A percentile compares a stretch with the other conserved stretches of the same genome.
These are phyloP conservation scores for Chiloscyllium plagiosum DNA, from an alignment of 2,113 vertebrate species.

Conservation along the genomic window DNA sequence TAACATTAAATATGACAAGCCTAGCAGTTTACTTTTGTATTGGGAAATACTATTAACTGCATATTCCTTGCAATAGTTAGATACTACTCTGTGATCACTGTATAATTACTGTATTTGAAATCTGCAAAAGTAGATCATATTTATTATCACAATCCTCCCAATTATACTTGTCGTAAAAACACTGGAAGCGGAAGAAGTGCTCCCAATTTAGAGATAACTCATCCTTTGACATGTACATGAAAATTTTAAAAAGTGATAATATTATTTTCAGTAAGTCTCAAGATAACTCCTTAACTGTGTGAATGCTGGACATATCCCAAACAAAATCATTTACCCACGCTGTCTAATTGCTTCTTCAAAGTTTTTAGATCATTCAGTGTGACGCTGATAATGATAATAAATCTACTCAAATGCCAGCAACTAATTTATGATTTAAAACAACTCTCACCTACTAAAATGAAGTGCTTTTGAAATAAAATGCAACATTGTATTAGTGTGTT, in stretches of 20 bases:
- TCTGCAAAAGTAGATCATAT: slow-evolving; percentile 28
- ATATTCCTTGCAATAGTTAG: not conserved
- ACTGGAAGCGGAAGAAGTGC: not conserved
- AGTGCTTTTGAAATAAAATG: not conserved
- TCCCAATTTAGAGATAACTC: not conserved
- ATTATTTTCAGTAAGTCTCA: not conserved
- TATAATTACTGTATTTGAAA: slow-evolving; percentile 33
- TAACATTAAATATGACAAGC: slow-evolving; percentile 34
- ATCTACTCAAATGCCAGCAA: not conserved
- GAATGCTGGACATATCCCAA: not conserved
- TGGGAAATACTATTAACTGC: slow-evolving; percentile 26
- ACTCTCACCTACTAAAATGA: not conserved
- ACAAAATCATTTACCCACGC: not conserved
- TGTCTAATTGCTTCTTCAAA: not conserved
- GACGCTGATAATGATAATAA: not conserved
- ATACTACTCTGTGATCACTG: not conserved
- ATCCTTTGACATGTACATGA: not conserved
- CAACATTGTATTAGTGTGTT: not conserved
- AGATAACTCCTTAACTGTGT: not conserved
- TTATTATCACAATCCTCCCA: slow-evolving; percentile 13
- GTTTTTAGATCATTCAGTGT: slow-evolving; percentile 1
- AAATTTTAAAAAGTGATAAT: not conserved
- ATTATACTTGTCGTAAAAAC: slow-evolving; percentile 20
- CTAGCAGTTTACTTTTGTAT: not conserved
- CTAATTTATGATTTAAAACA: not conserved